Evolutionary conservation across 2,113 vertebrate species (phyloP).

Genomic region (Callocephalon fimbriatum): DNA sequence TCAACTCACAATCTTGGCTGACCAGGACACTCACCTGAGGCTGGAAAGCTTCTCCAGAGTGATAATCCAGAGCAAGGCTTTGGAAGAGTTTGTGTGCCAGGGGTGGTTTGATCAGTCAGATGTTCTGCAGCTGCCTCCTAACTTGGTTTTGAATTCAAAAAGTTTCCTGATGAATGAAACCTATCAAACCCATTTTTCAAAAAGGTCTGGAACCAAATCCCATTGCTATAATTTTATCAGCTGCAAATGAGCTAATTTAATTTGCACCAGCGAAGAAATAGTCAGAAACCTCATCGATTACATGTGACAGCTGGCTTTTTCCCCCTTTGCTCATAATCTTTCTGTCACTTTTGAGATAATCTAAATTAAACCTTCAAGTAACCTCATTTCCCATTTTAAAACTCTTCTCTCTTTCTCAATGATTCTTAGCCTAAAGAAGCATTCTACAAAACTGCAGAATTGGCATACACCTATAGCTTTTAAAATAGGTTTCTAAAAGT

Average conservation of each 20-base stretch:
- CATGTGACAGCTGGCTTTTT: background rate
- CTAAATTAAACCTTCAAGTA: background rate
- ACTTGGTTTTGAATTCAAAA: background rate
- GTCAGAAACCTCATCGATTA: background rate
- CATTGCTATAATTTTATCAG: background rate
- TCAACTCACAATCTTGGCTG: background rate
- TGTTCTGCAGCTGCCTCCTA: background rate
- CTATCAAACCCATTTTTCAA: background rate
- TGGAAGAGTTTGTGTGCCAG: background rate
- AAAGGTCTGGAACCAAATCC: background rate
- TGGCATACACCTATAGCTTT: background rate
- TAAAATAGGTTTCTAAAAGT: background rate
- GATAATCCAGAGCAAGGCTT: background rate
- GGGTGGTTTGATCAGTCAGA: background rate
- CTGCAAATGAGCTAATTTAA: background rate
- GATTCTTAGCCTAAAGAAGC: background rate
- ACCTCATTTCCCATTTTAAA: background rate
- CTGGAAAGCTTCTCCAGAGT: background rate
- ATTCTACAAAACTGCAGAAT: background rate
- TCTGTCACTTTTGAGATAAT: background rate
- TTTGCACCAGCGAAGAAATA: background rate
- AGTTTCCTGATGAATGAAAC: background rate
- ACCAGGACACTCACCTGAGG: background rate
- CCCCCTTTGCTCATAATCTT: background rate
- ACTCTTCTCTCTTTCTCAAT: background rate